Base-by-base conservation (phyloP, 2,113 vertebrate species). In the Xiphophorus hellerii region DNA sequence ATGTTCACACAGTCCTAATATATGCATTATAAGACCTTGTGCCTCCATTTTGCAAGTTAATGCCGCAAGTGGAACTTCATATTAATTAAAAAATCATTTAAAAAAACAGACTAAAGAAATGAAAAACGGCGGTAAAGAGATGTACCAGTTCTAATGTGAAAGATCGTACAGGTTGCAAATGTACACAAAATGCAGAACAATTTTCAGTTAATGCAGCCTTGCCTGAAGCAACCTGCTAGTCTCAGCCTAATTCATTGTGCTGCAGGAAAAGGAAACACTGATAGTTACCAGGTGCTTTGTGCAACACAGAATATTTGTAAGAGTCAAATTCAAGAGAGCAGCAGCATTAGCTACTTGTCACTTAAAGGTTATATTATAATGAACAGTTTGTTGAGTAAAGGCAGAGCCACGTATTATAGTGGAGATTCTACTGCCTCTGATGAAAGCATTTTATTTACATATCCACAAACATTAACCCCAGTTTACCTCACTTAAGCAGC, bases 221-320 rank as follows among this genome's bases (percentile, higher is more conserved):
- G 35, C 33, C 66, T 77, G 33, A 74, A 15, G 76, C 73, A 86
- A 74, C 69, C 39, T 71, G 69, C 48, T 37, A 70, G 37, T 33
- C 44, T 58, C 20, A 68, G 67, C 35, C 44, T 78, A 73, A 87
- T 37, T 37, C 35, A 37, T 10, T 12, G 35, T 37, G 35, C 2
- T 37, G 35, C 69, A 1, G 14, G 12, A 62, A 58, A 25, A 68
- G 20, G 17, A 20, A 69, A 58, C 4, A 51, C 13, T 5, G 13
- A 71, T 33, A 81, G 20, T 28, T 0, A 2, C 33, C 77, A 79
- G 78, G 81, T 73, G 82, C 54, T 83, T 20, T 63, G 63, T 0
- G 3, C 61, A 77, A 84, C 44, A 44, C 78, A 78, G 71, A 60
- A 37, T 67, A 73, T 74, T 13, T 33, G 58, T 70, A 31, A 27